These are phyloP conservation scores for Troides aeacus DNA, from an alignment of 2,888 invertebrate species.

Conservation along the genomic window DNA sequence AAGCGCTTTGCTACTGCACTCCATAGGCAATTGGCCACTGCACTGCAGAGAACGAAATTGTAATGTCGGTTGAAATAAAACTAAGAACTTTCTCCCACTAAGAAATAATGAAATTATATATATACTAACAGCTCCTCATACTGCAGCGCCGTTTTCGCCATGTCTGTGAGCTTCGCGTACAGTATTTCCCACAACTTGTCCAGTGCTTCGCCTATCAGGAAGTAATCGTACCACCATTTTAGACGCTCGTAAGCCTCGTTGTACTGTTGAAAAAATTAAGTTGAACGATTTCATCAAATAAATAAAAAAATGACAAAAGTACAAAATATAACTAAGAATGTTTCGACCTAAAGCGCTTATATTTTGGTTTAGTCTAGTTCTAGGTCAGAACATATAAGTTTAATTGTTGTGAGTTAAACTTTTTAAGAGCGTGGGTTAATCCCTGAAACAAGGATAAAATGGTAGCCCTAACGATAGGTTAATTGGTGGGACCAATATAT, in stretches of 20 bases:
- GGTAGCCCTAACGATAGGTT: too few species aligned
- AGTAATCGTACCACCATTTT: constrained; percentile 87
- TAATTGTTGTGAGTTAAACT: too few species aligned
- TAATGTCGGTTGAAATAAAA: too few species aligned
- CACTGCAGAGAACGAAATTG: too few species aligned
- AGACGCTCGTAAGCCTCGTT: constrained; percentile 82
- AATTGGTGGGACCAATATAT: too few species aligned
- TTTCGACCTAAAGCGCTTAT: neutral
- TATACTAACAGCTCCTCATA: constrained; percentile 84
- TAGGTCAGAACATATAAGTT: too few species aligned
- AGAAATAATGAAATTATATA: neutral
- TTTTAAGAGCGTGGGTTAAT: too few species aligned
- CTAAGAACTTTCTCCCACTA: too few species aligned
- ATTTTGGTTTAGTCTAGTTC: too few species aligned
- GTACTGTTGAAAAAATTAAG: constrained; percentile 49
- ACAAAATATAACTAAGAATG: neutral
- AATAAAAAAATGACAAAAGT: neutral
- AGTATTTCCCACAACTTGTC: constrained; percentile 83
- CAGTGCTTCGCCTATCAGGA: constrained; percentile 85
- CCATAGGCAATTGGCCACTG: too few species aligned
- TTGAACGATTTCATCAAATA: neutral
- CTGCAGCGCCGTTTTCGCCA: constrained; percentile 88
- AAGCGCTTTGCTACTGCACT: too few species aligned
- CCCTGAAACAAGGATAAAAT: too few species aligned
- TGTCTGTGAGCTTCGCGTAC: constrained; percentile 85